These are phyloP conservation scores for Drosophila formosana DNA, from an alignment of 2,888 invertebrate genomes.

Conservation along the genomic window DNA sequence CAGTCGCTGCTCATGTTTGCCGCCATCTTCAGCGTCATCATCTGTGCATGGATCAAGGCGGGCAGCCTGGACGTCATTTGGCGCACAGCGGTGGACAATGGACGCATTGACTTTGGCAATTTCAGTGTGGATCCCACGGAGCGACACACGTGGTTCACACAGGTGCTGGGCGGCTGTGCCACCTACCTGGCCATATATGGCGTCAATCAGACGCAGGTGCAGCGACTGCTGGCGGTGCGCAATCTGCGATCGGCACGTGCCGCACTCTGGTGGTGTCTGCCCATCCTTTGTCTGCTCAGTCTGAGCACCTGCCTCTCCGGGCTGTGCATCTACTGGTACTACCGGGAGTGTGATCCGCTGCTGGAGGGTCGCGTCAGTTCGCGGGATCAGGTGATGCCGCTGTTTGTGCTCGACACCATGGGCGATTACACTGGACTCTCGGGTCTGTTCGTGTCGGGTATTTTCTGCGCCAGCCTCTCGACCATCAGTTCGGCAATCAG, in stretches of 20 bases:
- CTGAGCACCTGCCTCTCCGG: conserved; percentile 91
- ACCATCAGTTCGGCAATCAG: conserved; percentile 96
- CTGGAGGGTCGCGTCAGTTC: conserved; percentile 87
- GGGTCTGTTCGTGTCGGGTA: conserved; percentile 95
- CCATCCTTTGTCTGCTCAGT: conserved; percentile 91
- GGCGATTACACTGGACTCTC: conserved; percentile 91
- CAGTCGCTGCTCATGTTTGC: conserved; percentile 94
- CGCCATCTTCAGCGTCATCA: conserved; percentile 92
- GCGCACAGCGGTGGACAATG: conserved; percentile 89
- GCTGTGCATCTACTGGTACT: conserved; percentile 93
- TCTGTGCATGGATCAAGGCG: conserved; percentile 89
- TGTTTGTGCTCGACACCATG: conserved; percentile 92
- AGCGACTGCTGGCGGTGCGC: conserved; percentile 90
- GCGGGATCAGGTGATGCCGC: conserved; percentile 92
- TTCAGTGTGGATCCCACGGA: conserved; percentile 92
- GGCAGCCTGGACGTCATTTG: conserved; percentile 91
- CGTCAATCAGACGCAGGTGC: conserved; percentile 94
- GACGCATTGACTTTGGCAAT: conserved; percentile 89
- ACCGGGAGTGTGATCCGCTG: conserved; percentile 93
- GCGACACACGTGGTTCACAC: conserved; percentile 93
- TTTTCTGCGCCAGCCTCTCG: conserved; percentile 96
- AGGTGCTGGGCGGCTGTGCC: conserved; percentile 92
- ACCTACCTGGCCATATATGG: conserved; percentile 93
- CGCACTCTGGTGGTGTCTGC: conserved; percentile 93
- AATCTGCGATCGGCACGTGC: conserved; percentile 89